These are phyloP conservation scores for Gymnocephalus cernua DNA, from an alignment of 2,113 vertebrate genomes.

Conservation along the genomic window DNA sequence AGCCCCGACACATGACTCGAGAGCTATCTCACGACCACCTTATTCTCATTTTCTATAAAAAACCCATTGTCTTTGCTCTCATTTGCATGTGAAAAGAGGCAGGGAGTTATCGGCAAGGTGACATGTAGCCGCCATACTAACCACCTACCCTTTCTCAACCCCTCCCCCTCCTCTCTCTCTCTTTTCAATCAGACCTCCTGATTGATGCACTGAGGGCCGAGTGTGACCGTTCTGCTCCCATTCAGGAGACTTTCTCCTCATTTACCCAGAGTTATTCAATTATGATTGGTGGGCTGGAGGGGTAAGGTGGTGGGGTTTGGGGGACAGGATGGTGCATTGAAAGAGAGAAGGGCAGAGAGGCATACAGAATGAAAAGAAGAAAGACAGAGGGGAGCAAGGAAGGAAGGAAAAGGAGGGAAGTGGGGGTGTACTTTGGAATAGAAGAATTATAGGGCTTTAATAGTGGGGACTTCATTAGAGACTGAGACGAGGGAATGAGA, in stretches of 20 bases:
- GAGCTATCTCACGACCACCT: slow-evolving; percentile 28
- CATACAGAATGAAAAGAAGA: neutral
- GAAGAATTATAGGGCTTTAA: slow-evolving; percentile 80
- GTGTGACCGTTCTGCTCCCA: slow-evolving; percentile 78
- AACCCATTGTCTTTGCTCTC: slow-evolving; percentile 62
- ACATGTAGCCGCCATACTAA: slow-evolving; percentile 66
- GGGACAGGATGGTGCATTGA: slow-evolving; percentile 43
- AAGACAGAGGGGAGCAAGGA: neutral
- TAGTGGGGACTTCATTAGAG: slow-evolving; percentile 80
- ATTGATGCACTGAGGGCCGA: slow-evolving; percentile 76
- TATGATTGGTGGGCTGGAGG: slow-evolving; percentile 73
- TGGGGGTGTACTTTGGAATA: slow-evolving; percentile 46
- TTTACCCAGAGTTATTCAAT: slow-evolving; percentile 79
- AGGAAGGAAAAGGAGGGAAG: neutral
- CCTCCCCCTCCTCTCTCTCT: neutral
- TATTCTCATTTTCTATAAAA: slow-evolving; percentile 43
- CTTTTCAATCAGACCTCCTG: slow-evolving; percentile 75
- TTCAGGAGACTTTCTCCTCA: slow-evolving; percentile 78
- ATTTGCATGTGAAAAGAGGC: slow-evolving; percentile 76
- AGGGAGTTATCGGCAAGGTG: slow-evolving; percentile 79
- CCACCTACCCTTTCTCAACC: slow-evolving; percentile 13
- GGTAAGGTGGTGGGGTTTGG: slow-evolving; percentile 28
- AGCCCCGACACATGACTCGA: neutral
- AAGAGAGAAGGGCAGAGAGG: slow-evolving; percentile 21
- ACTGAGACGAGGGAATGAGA: slow-evolving; percentile 74